Base-by-base conservation (phyloP, 1,140 invertebrate species). In the Theocolax elegans region DNA sequence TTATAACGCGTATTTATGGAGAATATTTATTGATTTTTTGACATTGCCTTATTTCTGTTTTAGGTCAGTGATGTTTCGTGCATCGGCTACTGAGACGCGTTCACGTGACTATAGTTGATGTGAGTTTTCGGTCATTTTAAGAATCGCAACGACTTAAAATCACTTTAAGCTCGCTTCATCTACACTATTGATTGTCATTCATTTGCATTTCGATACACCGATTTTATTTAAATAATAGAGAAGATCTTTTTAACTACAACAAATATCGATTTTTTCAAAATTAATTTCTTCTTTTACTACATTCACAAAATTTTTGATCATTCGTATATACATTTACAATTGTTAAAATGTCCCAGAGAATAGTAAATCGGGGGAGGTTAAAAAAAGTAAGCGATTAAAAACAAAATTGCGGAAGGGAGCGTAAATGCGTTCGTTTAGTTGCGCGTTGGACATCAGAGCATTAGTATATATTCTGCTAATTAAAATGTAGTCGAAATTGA, bases 41-140 rank as follows among this genome's bases (percentile, higher is more conserved):
- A n/a, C n/a, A 23, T 23, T 44, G 38, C 7, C 10, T 64, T 73
- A 71, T 60, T 71, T 76, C 31, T 78, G 51, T 82, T 83, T 29
- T 76, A 84, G 83, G 82, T 84, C 82, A 84, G 83, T 83, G 80
- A 79, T 83, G 79, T 77, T 81, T 81, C 77, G 76, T 83, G 80
- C 75, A 72, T 79, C 71, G 78, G 74, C 75, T 79, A 77, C 80
- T 81, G 77, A 80, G 76, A 79, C 77, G 77, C 75, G 66, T 69
- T 77, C 75, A 77, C 77, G 75, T 79, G 78, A 77, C 72, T 42
- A 76, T n/a, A 74, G 76, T 82, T 81, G 77, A 81, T 77, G 81
- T 83, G 81, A 84, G 81, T 84, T 78, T 40, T 74, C 79, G 71
- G 65, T 74, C 51, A 72, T 35, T 78, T 80, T 73, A 76, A 59